Evolutionary conservation across 2,797 vertebrate genomes (phyloP), one percentile per base, ranked within the genome.

Genomic region (Urocyon cinereoargenteus): DNA sequence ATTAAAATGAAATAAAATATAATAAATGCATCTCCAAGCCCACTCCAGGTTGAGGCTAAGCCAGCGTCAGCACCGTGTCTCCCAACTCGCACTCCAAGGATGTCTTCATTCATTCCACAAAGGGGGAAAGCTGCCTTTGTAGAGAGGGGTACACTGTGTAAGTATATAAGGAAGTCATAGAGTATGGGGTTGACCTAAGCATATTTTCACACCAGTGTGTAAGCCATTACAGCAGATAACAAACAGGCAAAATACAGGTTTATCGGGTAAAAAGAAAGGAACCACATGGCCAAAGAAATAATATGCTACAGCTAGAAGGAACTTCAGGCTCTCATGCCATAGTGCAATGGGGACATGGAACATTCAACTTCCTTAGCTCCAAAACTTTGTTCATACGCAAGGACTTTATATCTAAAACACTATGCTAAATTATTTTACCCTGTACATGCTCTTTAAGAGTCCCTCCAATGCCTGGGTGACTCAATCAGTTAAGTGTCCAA

Each of bases 331-430:
- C 22, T 83, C 2, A 22, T 7, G 22, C 31, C 11, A 87, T 4
- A 70, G 61, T 40, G 49, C 57, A 96, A 64, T 3, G 72, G 49
- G 31, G 77, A 75, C 10, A 21, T 1, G 5, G 2, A n/a, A 68
- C 10, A 22, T 45, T 86, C 3, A 15, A 28, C 59, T 85, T 84
- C 13, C 19, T 89, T 28, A 91, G 16, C 49, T 93, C 79, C 24
- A 90, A 90, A 90, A 45, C 45, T 66, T 12, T 90, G 45, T 62
- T 94, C 28, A 45, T 40, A 36, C 26, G 19, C 10, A 7, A 66
- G 16, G 51, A 73, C n/a, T 87, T 59, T 36, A 62, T n/a, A 72
- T 31, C 70, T 94, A 95, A 96, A 97, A 70, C 24, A 59, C 3
- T 7, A 13, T 66, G 57, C 45, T 89, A 62, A 64, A 34, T 81